Evolutionary conservation across 2,888 invertebrate genomes (phyloP), one percentile per base, ranked within the genome.

Genomic region (Macrosiphum euphorbiae): DNA sequence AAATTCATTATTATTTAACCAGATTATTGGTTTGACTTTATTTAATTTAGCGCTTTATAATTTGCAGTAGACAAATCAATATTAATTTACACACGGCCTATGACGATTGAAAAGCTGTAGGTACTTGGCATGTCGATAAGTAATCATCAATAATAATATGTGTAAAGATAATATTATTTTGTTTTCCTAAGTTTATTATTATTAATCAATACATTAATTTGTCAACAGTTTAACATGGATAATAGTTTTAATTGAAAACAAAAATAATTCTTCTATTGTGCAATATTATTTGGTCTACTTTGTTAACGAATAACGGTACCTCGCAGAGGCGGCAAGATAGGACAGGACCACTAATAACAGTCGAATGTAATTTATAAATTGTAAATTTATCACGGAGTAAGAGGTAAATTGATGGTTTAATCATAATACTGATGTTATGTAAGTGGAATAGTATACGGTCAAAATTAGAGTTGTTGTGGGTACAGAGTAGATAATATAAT

Each of bases 371-470:
- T 78, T 78, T 35, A 78, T 78, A 78, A 35, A 35, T 41, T 20
- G 7, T 24, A 10, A 91, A 55, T 55, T 41, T 41, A 85, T 84
- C 20, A 44, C 41, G 44, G 52, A n/a, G 58, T n/a, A 24, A 91
- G 91, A 47, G 85, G 44, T 20, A 58, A 58, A 90, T 44, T 28
- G 26, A 58, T 20, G 28, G 41, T 91, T 84, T 91, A 84, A 91
- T 91, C 52, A 55, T 84, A 28, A 16, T 44, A 84, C 35, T 44
- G 44, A 58, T 7, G 55, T 58, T 55, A 84, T 55, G 41, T 41
- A 91, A 52, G 41, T 28, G 84, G 10, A n/a, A 52, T 20, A 55
- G 41, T 55, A 78, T 67, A 55, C 4, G 55, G 52, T 90, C 52
- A 28, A 91, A n/a, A 84, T 91, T 52, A 91, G 41, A 28, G 84